Percentiles rank a stretch among this genome's conserved stretches.
Conservation (phyloP, 2,113 vertebrate genomes). For the Clinocottus analis region DNA sequence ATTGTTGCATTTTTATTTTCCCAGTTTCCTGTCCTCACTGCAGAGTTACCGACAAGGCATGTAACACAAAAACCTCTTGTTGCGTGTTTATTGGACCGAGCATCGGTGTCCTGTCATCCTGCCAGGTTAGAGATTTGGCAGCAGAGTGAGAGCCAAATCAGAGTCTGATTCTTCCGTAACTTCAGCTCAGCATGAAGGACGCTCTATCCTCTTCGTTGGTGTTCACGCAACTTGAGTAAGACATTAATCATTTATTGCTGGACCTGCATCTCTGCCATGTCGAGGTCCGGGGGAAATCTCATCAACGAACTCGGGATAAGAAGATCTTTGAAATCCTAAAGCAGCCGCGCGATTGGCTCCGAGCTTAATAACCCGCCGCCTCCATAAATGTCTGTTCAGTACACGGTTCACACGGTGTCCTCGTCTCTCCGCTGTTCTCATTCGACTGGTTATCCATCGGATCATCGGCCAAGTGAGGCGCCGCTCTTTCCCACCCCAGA, state of each 20-base stretch:
- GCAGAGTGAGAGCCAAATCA: slow-evolving; percentile 28
- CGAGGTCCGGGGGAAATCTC: slow-evolving; percentile 27
- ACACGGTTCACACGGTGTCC: background rate
- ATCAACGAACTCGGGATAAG: slow-evolving; percentile 43
- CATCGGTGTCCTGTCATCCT: slow-evolving; percentile 31
- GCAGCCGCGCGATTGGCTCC: slow-evolving; percentile 1
- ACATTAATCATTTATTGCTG: slow-evolving; percentile 56
- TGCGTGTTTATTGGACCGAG: slow-evolving; percentile 20
- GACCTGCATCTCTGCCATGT: slow-evolving; percentile 15
- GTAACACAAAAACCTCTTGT: slow-evolving; percentile 26
- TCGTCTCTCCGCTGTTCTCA: background rate
- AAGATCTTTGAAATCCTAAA: slow-evolving; percentile 40
- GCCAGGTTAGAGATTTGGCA: slow-evolving; percentile 62
- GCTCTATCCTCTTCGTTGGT: slow-evolving; percentile 1
- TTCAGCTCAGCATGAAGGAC: slow-evolving; percentile 31
- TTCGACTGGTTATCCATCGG: background rate
- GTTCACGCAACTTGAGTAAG: slow-evolving; percentile 15
- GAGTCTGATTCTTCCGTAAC: slow-evolving; percentile 18
- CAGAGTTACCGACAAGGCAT: slow-evolving; percentile 3
- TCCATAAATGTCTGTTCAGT: slow-evolving; percentile 8
- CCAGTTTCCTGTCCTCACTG: background rate
- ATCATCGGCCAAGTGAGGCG: background rate
- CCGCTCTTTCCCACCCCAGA: background rate
- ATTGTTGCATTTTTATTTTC: background rate
- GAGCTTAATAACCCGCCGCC: background rate